These are phyloP conservation scores for Habroteleia sp. DNA, from an alignment of 2,888 invertebrate genomes.

Conservation along the genomic window DNA sequence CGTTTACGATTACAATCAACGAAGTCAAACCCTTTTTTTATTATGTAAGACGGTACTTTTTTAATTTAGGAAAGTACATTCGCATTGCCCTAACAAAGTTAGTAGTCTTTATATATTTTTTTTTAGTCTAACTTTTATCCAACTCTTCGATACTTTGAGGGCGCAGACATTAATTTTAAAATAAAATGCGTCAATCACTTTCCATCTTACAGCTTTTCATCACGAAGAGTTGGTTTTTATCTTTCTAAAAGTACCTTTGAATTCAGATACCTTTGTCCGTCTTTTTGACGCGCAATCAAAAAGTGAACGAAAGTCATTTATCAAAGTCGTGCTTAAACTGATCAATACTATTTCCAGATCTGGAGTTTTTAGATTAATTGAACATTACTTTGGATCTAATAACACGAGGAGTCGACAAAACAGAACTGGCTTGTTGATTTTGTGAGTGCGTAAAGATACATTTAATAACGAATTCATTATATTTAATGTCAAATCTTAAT, in stretches of 20 bases:
- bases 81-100: too few relatives aligned
- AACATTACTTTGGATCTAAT: conserved; percentile 24
- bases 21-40: too few relatives aligned
- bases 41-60: too few relatives aligned
- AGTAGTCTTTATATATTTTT: too few relatives aligned
- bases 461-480: too few relatives aligned
- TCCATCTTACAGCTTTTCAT: conserved; percentile 12
- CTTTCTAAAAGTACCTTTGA: conserved; percentile 27
- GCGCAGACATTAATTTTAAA: conserved; percentile 14
- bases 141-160: not conserved
- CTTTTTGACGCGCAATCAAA: conserved; percentile 12
- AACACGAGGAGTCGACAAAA: conserved; percentile 2
- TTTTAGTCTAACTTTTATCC: not conserved
- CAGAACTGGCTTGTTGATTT: too few relatives aligned
- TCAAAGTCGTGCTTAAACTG: conserved; percentile 33
- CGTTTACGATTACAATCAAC: too few relatives aligned
- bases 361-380: conserved; percentile 36
- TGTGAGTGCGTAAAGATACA: too few relatives aligned
- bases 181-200: conserved; percentile 34
- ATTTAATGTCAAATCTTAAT: too few relatives aligned
- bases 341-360: conserved; percentile 27
- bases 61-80: too few relatives aligned
- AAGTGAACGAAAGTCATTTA: conserved; percentile 33
- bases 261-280: conserved; percentile 9
- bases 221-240: conserved; percentile 8